Base-by-base conservation (phyloP, 2,797 vertebrate species). In the Peromyscus nudipes region DNA sequence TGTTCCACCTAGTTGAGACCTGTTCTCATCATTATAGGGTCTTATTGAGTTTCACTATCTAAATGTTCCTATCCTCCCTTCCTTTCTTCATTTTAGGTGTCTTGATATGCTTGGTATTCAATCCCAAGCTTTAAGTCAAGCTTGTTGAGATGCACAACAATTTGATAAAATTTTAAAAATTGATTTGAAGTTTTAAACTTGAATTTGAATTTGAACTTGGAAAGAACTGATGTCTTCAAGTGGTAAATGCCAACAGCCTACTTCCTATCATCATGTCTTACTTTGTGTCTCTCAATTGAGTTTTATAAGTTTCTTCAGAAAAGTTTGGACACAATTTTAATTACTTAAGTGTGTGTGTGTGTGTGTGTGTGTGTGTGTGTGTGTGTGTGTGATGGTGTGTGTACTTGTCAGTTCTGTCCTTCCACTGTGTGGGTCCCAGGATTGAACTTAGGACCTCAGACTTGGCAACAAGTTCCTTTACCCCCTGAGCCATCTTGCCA, bases 271-370 rank as follows among this genome's bases (percentile, higher is more conserved):
- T 65, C 92, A 40, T 17, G 10, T 84, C 65, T 95, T 43, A 91
- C 77, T 96, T 91, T 89, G 23, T 88, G 13, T 65, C 31, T 81
- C 95, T 84, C 60, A 82, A 55, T 62, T 27, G 60, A 76, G 17
- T 85, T 90, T 87, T 95, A 9, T 60, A 21, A 81, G 76, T 91
- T 92, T 25, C 37, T 80, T 90, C 29, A 92, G 73, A 67, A 52
- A 86, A 13, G 23, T 55, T 12, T 84, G 1, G 4, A 65, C 4
- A 55, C 1, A 77, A 92, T 90, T 97, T 89, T 23, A 65, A 46
- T 64, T 43, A 2, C 9, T 13, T 65, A 31, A 11, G 11, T 31
- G 25, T 7, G 14, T 40, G 7, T 81, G 43, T 34, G 76, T 60
- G 57, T 43, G 40, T 31, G 60, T 31, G 9, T 43, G 40, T 31